Base-by-base conservation (phyloP, 2,888 invertebrate genomes). In the Pachycephus smyrnensis region DNA sequence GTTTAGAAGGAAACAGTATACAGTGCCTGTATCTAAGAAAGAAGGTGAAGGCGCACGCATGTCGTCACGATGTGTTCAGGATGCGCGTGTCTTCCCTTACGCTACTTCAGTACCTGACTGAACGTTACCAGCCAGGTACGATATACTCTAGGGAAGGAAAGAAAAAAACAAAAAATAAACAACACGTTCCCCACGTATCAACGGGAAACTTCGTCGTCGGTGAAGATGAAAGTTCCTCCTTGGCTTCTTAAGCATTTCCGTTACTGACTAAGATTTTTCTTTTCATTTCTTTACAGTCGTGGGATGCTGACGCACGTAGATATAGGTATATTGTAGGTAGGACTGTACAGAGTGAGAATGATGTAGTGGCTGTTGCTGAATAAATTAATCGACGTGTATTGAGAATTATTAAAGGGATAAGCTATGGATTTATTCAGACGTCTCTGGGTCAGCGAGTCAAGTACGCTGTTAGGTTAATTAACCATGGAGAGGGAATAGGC, bases 71-170 rank as follows among this genome's bases (percentile, higher is more conserved):
- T 85, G 85, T 81, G 84, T 84, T 86, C 91, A 91, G 91, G 91
- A 91, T 90, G 90, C 90, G 90, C 90, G 90, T 91, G 90, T 89
- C 90, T 89, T 88, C 89, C 89, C 89, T 87, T 87, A 78, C 37
- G 55, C 75, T 3, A 32, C 71, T 33, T 71, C 71, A 35, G 37
- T 75, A 33, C 55, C 77, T 69, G 55, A 55, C 55, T 55, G 23
- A 55, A 37, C 36, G 68, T 77, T 74, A 74, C 75, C 75, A 55
- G 23, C 55, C 55, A 55, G 55, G 23, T 55, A 55, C 23, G 23
- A 23, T 55, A 55, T 55, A 9, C 23, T 55, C 55, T 9, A 9
- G 23, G 55, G 1, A 55, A 6, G 23, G 23, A 9, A 23, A 23
- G 15, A 55, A 55, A 23, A 55, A 23, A 15, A 55, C 23, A 55